phyloP scores from a whole-genome alignment of 1,140 invertebrate genomes.

The Chionoecetes opilio region DNA sequence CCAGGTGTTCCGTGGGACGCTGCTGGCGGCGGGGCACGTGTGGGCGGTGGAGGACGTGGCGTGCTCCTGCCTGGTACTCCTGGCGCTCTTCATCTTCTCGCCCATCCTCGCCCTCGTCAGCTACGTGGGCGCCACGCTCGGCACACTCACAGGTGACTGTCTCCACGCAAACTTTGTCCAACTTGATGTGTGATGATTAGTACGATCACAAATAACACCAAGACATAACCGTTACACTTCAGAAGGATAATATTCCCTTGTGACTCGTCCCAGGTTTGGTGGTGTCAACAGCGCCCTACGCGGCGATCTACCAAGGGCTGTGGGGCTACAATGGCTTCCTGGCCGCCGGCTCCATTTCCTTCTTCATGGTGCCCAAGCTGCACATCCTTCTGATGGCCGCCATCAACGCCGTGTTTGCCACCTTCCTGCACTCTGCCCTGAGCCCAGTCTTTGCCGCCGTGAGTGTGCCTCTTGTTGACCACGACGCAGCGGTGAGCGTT shows the following conservation, averaged over 20 bases:
- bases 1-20: conserved; percentile 77
- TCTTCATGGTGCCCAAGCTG: conserved; percentile 75
- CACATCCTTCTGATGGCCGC: conserved; percentile 55
- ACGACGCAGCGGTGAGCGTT: conserved; percentile 55
- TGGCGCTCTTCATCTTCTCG: conserved; percentile 72
- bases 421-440: conserved; percentile 73
- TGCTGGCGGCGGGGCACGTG: conserved; percentile 79
- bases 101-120: conserved; percentile 68
- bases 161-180: not conserved
- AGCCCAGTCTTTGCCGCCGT: conserved; percentile 68
- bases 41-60: conserved; percentile 74
- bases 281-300: conserved; percentile 63
- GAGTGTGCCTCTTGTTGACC: conserved; percentile 49
- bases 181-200: not conserved
- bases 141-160: conserved; percentile 71
- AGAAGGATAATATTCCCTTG: not conserved
- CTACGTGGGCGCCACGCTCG: conserved; percentile 64
- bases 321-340: conserved; percentile 81
- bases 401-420: conserved; percentile 73
- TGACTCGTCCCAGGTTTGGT: not conserved
- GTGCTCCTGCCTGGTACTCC: conserved; percentile 63
- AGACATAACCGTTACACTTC: too few relatives aligned
- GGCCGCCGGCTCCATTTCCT: conserved; percentile 68
- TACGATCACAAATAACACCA: too few relatives aligned
- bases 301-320: conserved; percentile 57